phyloP scores from a whole-genome alignment of 2,888 invertebrate genomes.

The Eristalinus aeneus region DNA sequence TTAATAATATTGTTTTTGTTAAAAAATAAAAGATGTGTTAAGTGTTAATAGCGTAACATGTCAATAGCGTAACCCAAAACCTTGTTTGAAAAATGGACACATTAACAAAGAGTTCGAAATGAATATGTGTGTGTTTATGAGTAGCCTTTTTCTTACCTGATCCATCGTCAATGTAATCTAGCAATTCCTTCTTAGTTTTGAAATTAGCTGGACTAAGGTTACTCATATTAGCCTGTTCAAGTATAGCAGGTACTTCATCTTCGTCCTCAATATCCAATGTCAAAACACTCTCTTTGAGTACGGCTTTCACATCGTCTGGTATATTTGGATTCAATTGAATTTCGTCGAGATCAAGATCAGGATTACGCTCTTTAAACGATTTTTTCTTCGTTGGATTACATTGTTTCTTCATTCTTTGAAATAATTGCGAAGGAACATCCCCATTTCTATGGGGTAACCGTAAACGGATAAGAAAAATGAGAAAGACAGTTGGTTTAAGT shows the following conservation, averaged over 20 bases:
- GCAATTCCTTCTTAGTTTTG: constrained; percentile 78
- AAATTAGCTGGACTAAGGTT: constrained; percentile 76
- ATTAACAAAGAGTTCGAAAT: background rate
- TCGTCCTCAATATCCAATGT: constrained; percentile 77
- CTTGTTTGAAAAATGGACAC: background rate
- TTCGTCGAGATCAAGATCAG: constrained; percentile 80
- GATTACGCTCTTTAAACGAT: constrained; percentile 80
- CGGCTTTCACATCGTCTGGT: constrained; percentile 80
- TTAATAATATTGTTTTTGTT: background rate
- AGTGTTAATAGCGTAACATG: background rate
- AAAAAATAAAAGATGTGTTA: background rate
- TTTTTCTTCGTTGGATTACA: constrained; percentile 80
- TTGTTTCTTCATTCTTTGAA: constrained; percentile 80
- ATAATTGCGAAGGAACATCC: constrained; percentile 73
- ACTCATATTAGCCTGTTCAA: constrained; percentile 73
- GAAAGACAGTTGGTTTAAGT: constrained; percentile 59
- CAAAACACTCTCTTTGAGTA: constrained; percentile 79
- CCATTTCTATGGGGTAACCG: constrained; percentile 85
- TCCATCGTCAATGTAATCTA: constrained; percentile 80
- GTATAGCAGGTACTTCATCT: constrained; percentile 74
- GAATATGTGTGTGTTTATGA: background rate
- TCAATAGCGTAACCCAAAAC: background rate
- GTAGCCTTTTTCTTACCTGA: constrained; percentile 74
- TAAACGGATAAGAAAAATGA: constrained; percentile 75
- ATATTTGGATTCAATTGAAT: constrained; percentile 80